phyloP scores from a whole-genome alignment of 2,888 invertebrate genomes.

The Dryococelus australis region DNA sequence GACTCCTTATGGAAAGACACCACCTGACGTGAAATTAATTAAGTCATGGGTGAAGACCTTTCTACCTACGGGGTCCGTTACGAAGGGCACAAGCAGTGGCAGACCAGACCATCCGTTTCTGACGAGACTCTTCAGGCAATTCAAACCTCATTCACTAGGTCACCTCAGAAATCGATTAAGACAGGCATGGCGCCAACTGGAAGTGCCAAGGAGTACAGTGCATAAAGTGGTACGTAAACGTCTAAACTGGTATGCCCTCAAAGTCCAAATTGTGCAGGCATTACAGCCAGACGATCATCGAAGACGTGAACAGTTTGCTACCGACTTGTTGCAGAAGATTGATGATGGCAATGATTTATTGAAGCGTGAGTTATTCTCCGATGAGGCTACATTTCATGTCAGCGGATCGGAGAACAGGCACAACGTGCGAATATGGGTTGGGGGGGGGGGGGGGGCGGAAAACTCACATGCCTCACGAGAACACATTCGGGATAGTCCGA shows the following conservation, averaged over 20 bases:
- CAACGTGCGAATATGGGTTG: not conserved
- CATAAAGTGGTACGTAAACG: not conserved
- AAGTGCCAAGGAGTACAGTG: not conserved
- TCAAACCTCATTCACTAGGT: too few relatives aligned
- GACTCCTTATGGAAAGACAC: not conserved
- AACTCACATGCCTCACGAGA: not conserved
- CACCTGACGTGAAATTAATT: not conserved
- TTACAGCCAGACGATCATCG: not conserved
- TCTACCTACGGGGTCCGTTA: not conserved
- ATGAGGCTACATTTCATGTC: too few relatives aligned
- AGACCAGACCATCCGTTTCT: not conserved
- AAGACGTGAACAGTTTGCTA: not conserved
- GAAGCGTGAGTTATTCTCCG: too few relatives aligned
- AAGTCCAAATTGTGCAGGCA: not conserved
- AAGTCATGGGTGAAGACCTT: too few relatives aligned
- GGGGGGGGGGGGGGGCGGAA: too few relatives aligned
- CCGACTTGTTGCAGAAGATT: too few relatives aligned
- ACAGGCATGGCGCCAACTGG: not conserved
- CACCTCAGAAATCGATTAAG: not conserved
- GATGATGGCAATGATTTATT: too few relatives aligned
- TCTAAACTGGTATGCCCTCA: not conserved
- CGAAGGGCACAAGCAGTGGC: not conserved
- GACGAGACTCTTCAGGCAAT: not conserved
- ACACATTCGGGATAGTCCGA: not conserved
- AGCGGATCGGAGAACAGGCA: conserved; percentile 4